phyloP scores from a whole-genome alignment of 2,113 vertebrate species.

The Andinoacara biseriatus region DNA sequence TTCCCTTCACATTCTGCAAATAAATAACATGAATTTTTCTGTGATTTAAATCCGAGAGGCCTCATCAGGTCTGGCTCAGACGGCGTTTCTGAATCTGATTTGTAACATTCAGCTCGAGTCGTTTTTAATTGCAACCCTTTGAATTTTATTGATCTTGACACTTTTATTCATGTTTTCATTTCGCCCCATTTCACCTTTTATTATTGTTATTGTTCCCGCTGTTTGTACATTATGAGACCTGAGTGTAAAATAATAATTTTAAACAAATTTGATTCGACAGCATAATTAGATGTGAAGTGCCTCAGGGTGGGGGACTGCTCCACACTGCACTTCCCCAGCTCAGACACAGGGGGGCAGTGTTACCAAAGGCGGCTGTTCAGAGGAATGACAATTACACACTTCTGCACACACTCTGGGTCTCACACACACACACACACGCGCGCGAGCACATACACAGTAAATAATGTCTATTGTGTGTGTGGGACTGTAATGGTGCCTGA shows the following conservation, averaged over 20 bases:
- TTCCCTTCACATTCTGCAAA: neutral
- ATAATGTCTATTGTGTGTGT: conserved; percentile 38
- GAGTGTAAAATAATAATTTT: conserved; percentile 1
- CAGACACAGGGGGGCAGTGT: conserved; percentile 57
- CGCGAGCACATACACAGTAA: neutral
- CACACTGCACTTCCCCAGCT: neutral
- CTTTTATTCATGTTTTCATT: conserved; percentile 8
- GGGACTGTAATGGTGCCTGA: conserved; percentile 28
- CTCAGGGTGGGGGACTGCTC: neutral
- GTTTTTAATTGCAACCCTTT: neutral
- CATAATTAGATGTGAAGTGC: neutral
- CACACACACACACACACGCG: neutral
- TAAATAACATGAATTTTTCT: neutral
- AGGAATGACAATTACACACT: neutral
- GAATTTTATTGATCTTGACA: neutral
- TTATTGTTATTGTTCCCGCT: neutral
- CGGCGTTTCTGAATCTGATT: neutral
- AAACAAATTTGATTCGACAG: conserved; percentile 7
- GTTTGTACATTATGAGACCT: conserved; percentile 2
- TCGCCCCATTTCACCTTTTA: neutral
- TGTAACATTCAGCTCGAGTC: neutral
- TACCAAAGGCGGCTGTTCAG: neutral
- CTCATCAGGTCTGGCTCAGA: neutral
- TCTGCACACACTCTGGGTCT: neutral
- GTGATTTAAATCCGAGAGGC: neutral